Percentiles rank a stretch among this genome's conserved stretches.
These are phyloP conservation scores for Euura lappo DNA, from an alignment of 1,140 invertebrate species.

Conservation along the genomic window DNA sequence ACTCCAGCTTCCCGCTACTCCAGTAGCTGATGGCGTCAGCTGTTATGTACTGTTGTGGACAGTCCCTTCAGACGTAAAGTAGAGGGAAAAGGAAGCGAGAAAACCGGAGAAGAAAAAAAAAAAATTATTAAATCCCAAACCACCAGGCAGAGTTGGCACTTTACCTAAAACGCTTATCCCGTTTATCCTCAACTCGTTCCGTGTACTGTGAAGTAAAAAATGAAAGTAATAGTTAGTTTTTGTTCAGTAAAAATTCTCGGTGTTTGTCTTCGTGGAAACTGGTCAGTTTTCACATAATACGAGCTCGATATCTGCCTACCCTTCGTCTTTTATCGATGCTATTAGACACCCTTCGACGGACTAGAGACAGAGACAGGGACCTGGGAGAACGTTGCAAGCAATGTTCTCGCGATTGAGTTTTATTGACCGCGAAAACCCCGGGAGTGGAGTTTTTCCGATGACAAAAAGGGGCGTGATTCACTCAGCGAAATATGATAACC, in stretches of 20 bases:
- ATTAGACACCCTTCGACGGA: no score
- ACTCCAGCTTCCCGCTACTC: not conserved
- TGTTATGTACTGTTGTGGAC: conserved; percentile 4
- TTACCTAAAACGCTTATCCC: no score
- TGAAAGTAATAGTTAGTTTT: no score
- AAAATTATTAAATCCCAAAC: no score
- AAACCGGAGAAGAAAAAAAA: not conserved
- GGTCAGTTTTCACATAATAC: no score
- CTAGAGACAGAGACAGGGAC: not conserved
- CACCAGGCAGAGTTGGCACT: no score
- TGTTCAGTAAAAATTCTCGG: no score
- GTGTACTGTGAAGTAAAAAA: no score
- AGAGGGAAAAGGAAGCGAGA: not conserved
- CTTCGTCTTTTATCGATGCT: no score
- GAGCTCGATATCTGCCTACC: no score
- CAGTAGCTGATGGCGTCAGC: not conserved
- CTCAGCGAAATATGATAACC: conserved; percentile 5
- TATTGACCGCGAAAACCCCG: not conserved
- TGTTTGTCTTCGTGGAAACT: no score
- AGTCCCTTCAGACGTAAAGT: not conserved
- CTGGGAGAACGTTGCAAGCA: not conserved
- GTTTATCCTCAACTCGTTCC: no score
- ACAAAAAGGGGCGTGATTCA: conserved; percentile 1
- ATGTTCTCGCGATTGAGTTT: not conserved
- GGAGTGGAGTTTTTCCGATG: not conserved